phyloP scores from a whole-genome alignment of 2,797 vertebrate species.

The Anabacerthia variegaticeps region DNA sequence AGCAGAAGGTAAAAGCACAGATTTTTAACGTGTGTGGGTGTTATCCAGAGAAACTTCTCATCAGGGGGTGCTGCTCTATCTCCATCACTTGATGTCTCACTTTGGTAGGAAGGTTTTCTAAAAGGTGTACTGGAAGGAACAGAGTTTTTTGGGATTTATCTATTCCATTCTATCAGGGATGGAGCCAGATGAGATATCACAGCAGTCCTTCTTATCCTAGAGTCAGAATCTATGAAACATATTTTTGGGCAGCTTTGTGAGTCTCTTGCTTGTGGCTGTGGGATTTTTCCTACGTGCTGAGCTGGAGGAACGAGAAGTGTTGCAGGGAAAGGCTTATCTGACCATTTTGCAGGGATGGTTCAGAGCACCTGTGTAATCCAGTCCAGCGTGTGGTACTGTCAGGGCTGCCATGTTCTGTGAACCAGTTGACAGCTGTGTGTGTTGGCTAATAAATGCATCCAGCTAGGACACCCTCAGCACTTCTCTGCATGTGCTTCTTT shows the following conservation, averaged over 20 bases:
- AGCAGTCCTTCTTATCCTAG: neutral
- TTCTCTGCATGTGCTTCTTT: neutral
- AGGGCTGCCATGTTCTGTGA: neutral
- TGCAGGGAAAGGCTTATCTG: neutral
- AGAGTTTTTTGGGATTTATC: neutral
- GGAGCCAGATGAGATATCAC: neutral
- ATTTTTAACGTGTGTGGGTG: neutral
- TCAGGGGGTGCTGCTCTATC: neutral
- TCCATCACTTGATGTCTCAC: neutral
- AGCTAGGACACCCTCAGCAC: neutral
- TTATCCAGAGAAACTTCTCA: neutral
- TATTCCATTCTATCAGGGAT: neutral
- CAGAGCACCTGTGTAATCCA: neutral
- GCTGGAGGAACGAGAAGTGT: rapidly evolving
- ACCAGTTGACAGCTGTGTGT: neutral
- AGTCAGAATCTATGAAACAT: neutral
- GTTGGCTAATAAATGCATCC: neutral
- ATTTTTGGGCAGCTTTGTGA: neutral
- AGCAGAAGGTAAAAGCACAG: neutral
- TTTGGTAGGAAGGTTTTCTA: neutral
- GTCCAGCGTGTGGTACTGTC: neutral
- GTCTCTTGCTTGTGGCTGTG: neutral
- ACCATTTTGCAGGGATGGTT: neutral
- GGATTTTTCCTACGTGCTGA: neutral
- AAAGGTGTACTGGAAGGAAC: neutral